Base-by-base conservation (phyloP, 1,140 invertebrate genomes). In the Dreissena polymorpha region DNA sequence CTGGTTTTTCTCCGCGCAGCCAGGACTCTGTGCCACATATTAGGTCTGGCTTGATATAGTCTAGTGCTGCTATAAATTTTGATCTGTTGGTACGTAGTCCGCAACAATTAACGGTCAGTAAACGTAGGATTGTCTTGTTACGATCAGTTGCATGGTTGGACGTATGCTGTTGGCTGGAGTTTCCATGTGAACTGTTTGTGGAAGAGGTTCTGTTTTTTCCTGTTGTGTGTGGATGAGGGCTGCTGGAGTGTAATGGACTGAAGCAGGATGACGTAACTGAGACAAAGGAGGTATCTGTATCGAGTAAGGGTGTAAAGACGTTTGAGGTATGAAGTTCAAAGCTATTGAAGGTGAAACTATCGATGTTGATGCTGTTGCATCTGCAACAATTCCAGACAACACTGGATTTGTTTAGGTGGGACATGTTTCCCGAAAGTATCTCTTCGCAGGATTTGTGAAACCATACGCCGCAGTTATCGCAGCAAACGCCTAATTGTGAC, bases 21-120 rank as follows among this genome's bases (percentile, higher is more conserved):
- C 69, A 72, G 8, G 78, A 81, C 51, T 81, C 69, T 6, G 75
- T 77, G 8, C 75, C 75, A 53, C 75, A 77, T 68, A 69, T 53
- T 8, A 77, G 63, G 27, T 68, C 63, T 14, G 75, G 75, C 25
- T 77, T 77, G 63, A 77, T 77, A 64, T 67, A 77, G 8, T 77
- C 64, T 23, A 53, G 12, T 16, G 63, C 75, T 21, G 63, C 29
- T 14, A 13, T 50, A 6, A 77, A 69, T 53, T 64, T 57, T 63
- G 74, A 64, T 29, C 63, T 10, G 25, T 76, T 76, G 16, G 63
- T n/a, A 18, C 57, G 29, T 39, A 76, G 13, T 27, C 74, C 7
- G 39, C 74, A 76, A 21, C 74, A 76, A 27, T 67, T 76, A 12
- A 76, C 63, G 18, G 25, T 76, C 10, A 76, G 50, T 64, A 76